phyloP scores from a whole-genome alignment of 2,113 vertebrate genomes.

The Burhinus oedicnemus region DNA sequence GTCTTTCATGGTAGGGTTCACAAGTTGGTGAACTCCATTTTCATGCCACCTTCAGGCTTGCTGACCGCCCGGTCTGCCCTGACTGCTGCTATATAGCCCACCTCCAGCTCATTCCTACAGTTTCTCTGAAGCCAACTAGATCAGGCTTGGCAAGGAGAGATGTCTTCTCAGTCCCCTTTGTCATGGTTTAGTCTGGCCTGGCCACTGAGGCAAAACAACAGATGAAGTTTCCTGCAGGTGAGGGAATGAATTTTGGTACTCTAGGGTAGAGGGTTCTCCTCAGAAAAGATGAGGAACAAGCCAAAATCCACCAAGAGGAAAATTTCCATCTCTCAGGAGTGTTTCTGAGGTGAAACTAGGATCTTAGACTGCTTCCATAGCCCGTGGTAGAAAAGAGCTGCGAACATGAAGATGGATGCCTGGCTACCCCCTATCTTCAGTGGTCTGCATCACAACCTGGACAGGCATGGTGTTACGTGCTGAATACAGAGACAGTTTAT shows the following conservation, averaged over 20 bases:
- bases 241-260: background rate
- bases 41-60: background rate
- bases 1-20: background rate
- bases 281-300: background rate
- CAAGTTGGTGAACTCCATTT: background rate
- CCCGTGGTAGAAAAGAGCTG: background rate
- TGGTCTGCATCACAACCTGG: background rate
- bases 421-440: background rate
- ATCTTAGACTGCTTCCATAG: background rate
- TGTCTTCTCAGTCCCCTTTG: background rate
- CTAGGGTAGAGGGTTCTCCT: background rate
- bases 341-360: background rate
- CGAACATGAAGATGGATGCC: background rate
- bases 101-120: background rate
- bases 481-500: background rate
- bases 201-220: too few relatives aligned
- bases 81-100: background rate
- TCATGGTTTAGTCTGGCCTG: too few relatives aligned
- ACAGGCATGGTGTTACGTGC: rapidly evolving
- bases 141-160: background rate
- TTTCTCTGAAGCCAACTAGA: background rate
- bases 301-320: background rate
- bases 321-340: background rate
- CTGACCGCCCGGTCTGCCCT: background rate
- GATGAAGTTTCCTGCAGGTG: background rate